Percentiles rank a stretch among this genome's conserved stretches.
These are phyloP conservation scores for Sminthurinus aureus DNA, from an alignment of 2,888 invertebrate genomes.

Conservation along the genomic window DNA sequence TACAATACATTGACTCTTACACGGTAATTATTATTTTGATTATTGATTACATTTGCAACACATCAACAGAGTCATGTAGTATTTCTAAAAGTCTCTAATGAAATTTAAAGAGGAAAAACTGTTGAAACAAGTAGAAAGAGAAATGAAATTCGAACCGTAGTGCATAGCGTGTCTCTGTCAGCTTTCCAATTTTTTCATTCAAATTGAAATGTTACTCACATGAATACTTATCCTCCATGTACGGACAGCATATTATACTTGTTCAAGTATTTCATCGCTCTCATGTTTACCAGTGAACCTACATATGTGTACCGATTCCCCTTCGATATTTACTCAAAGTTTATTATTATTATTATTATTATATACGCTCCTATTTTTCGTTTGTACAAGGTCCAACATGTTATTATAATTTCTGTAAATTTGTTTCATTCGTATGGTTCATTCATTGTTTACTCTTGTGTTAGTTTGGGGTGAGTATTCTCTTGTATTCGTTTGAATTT, in stretches of 20 bases:
- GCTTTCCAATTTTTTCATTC: background rate
- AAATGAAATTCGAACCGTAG: background rate
- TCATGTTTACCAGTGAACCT: no score
- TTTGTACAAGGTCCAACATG: background rate
- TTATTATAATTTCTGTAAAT: conserved; percentile 14
- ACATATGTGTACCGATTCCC: no score
- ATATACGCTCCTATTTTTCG: no score
- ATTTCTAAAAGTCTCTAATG: background rate
- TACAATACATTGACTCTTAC: background rate
- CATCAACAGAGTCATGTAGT: background rate
- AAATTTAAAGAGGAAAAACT: background rate
- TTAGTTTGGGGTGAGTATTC: background rate
- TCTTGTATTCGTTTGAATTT: no score
- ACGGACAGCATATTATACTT: no score
- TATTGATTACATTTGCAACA: background rate
- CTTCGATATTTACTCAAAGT: no score
- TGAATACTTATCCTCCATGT: no score
- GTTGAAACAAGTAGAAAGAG: background rate
- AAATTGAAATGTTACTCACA: no score
- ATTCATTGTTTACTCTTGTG: background rate
- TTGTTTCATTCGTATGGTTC: background rate
- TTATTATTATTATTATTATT: no score
- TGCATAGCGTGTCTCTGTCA: background rate
- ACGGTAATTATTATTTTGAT: background rate
- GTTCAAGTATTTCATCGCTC: no score